Conservation (phyloP, 2,113 vertebrate genomes). For the Campylomormyrus tamandua region DNA sequence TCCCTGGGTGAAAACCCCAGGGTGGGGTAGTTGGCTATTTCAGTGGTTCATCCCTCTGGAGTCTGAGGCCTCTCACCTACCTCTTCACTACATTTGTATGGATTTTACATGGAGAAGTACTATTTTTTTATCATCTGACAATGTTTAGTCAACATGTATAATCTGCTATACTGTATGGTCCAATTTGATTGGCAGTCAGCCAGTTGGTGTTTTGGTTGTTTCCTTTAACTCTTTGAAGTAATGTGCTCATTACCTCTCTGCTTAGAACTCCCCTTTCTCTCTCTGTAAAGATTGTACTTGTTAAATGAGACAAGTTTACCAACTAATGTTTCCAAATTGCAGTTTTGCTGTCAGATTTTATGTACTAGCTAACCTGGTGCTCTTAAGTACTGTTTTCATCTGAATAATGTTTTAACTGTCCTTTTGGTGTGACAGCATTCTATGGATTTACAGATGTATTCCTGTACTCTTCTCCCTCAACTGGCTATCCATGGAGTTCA, state of each 20-base stretch:
- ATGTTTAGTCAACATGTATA: background rate
- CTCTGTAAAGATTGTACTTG: background rate
- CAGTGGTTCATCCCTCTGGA: background rate
- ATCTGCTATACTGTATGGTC: background rate
- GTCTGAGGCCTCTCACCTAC: too few species aligned
- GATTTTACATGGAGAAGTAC: background rate
- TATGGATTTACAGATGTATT: background rate
- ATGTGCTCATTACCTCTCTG: background rate
- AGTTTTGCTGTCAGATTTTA: background rate
- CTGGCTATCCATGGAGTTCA: background rate
- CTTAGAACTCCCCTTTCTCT: background rate
- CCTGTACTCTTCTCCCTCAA: background rate
- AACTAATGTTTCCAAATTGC: background rate
- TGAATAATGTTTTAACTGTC: background rate
- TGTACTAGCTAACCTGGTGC: background rate
- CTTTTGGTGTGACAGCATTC: background rate
- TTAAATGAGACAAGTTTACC: background rate
- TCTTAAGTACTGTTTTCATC: background rate
- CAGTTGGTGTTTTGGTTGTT: background rate
- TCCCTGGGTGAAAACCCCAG: background rate
- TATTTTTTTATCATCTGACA: background rate
- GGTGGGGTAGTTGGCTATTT: background rate
- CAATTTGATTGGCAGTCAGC: background rate
- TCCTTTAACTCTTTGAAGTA: background rate
- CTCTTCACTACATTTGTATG: too few species aligned